phyloP scores from a whole-genome alignment of 2,888 invertebrate genomes.

The Masnerella sp. region DNA sequence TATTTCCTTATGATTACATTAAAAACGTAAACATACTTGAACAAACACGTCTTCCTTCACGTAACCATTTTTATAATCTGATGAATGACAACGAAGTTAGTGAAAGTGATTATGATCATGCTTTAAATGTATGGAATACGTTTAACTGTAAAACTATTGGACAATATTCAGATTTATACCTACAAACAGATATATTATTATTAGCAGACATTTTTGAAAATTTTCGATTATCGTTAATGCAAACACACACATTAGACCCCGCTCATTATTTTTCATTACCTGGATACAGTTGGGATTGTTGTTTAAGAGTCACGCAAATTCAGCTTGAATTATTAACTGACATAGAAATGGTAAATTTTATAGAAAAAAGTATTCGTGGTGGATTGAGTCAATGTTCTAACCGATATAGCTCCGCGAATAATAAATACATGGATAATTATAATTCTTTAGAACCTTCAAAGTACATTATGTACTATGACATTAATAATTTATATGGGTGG shows the following conservation, averaged over 20 bases:
- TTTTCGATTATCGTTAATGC: neutral
- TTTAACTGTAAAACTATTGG: slow-evolving; percentile 22
- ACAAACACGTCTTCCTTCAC: neutral
- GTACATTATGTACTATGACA: neutral
- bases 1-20: slow-evolving; percentile 1
- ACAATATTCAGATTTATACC: slow-evolving; percentile 29
- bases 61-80: neutral
- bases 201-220: slow-evolving; percentile 17
- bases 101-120: slow-evolving; percentile 66
- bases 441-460: neutral
- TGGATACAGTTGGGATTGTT: neutral
- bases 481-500: slow-evolving; percentile 19
- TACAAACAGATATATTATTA: slow-evolving; percentile 17
- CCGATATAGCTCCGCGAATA: slow-evolving; percentile 3
- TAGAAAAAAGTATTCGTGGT: slow-evolving; percentile 7
- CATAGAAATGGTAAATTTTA: slow-evolving; percentile 7
- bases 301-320: neutral
- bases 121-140: slow-evolving; percentile 55
- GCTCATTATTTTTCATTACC: neutral
- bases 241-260: slow-evolving; percentile 7
- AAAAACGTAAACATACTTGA: neutral
- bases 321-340: slow-evolving; percentile 17
- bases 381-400: slow-evolving; percentile 7
- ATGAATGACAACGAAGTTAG: neutral
- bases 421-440: slow-evolving; percentile 6